phyloP scores from a whole-genome alignment of 37 sponge, comb jelly and placozoan species.

The Lycopodina hypogea region DNA sequence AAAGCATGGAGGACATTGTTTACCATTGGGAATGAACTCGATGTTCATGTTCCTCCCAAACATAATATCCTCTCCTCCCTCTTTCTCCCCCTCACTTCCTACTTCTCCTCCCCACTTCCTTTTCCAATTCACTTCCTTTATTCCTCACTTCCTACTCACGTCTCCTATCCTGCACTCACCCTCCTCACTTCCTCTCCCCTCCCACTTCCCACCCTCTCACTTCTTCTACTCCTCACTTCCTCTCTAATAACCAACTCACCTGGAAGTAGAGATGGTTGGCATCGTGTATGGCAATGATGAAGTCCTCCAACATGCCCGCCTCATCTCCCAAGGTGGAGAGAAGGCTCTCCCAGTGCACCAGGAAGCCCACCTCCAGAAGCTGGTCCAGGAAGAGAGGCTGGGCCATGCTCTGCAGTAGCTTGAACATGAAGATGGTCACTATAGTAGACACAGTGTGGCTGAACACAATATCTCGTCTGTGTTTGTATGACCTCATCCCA shows the following conservation, averaged over 20 bases:
- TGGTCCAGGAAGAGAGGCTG: constrained; percentile 50
- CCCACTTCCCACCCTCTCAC: not conserved
- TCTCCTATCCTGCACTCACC: too few relatives aligned
- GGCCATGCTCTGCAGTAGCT: constrained; percentile 44
- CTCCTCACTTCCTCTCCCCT: not conserved
- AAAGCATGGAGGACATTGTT: too few relatives aligned
- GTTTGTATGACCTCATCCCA: constrained; percentile 66
- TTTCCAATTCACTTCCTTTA: too few relatives aligned
- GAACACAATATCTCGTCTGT: constrained; percentile 81
- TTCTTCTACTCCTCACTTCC: not conserved
- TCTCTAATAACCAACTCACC: too few relatives aligned
- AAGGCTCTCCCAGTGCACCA: constrained; percentile 90
- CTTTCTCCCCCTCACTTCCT: too few relatives aligned
- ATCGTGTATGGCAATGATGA: constrained; percentile 68
- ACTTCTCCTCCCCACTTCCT: too few relatives aligned
- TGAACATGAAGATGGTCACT: constrained; percentile 59
- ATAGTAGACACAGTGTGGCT: constrained; percentile 66
- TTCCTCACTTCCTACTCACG: too few relatives aligned
- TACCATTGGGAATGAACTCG: too few relatives aligned
- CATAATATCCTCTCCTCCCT: too few relatives aligned
- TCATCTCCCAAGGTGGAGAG: constrained; percentile 91
- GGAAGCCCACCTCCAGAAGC: constrained; percentile 74
- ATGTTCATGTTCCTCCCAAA: too few relatives aligned
- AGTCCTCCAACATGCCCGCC: constrained; percentile 91
- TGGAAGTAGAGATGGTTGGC: constrained; percentile 59